phyloP scores from a whole-genome alignment of 2,113 vertebrate species.

The Dendrocopos noguchii region DNA sequence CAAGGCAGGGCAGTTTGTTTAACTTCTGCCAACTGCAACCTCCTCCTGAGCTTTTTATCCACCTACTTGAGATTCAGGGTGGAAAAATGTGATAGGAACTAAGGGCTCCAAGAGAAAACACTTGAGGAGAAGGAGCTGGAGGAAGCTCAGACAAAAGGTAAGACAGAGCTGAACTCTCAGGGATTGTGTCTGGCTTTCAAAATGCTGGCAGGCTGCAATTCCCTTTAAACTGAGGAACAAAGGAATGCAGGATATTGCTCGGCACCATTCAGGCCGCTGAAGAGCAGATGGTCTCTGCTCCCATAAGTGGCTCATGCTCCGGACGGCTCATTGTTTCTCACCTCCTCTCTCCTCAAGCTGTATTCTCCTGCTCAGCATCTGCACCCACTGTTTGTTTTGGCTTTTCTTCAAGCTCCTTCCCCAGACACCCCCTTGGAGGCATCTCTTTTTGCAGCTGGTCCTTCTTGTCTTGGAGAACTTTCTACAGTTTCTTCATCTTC shows the following conservation, averaged over 20 bases:
- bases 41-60: neutral
- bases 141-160: slow-evolving; percentile 7
- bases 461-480: slow-evolving; percentile 14
- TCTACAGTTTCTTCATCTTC: neutral
- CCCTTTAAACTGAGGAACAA: slow-evolving; percentile 23
- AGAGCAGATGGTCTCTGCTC: slow-evolving; percentile 33
- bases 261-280: neutral
- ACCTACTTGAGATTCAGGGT: neutral
- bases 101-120: neutral
- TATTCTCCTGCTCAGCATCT: slow-evolving; percentile 10
- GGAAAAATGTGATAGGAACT: neutral
- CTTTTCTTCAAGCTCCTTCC: neutral
- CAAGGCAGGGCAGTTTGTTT: neutral
- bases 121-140: neutral
- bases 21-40: neutral
- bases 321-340: slow-evolving; percentile 47
- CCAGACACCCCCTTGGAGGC: neutral
- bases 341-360: neutral
- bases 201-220: neutral
- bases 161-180: neutral
- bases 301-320: neutral
- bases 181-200: neutral
- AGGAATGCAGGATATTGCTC: neutral
- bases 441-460: slow-evolving; percentile 52
- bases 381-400: neutral